Evolutionary conservation across 1,140 invertebrate species (phyloP).

Genomic region (Trissolcus basalis): DNA sequence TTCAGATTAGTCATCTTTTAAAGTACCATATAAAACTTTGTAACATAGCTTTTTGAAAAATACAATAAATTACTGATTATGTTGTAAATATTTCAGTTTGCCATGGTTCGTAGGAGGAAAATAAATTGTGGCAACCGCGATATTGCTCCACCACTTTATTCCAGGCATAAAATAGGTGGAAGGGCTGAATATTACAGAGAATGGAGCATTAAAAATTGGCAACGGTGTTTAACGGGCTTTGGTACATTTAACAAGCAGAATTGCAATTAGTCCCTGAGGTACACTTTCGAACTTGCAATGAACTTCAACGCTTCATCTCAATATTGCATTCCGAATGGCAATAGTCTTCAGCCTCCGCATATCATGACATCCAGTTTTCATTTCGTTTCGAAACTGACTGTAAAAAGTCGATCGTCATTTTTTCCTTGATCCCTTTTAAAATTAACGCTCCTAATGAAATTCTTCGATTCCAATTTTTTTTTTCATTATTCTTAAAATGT

Average conservation of each 20-base stretch:
- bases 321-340: conserved; percentile 39
- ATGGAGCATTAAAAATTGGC: conserved; percentile 45
- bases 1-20: too few species aligned
- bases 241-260: conserved; percentile 45
- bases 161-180: conserved; percentile 22
- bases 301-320: conserved; percentile 45
- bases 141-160: conserved; percentile 14
- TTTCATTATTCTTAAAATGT: too few species aligned
- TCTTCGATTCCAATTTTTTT: too few species aligned
- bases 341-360: conserved; percentile 29
- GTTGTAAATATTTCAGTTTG: too few species aligned
- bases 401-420: conserved; percentile 4
- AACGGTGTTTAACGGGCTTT: conserved; percentile 43
- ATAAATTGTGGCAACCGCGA: background rate
- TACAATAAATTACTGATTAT: too few species aligned
- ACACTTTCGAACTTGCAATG: conserved; percentile 33
- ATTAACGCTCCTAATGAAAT: too few species aligned
- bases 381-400: conserved; percentile 41
- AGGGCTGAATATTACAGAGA: conserved; percentile 16
- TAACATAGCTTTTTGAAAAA: too few species aligned
- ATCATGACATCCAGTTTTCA: conserved; percentile 41
- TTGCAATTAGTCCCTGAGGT: conserved; percentile 50
- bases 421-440: too few species aligned
- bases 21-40: too few species aligned
- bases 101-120: too few species aligned